Base-by-base conservation (phyloP, 2,797 vertebrate species). In the Sternotherus odoratus region DNA sequence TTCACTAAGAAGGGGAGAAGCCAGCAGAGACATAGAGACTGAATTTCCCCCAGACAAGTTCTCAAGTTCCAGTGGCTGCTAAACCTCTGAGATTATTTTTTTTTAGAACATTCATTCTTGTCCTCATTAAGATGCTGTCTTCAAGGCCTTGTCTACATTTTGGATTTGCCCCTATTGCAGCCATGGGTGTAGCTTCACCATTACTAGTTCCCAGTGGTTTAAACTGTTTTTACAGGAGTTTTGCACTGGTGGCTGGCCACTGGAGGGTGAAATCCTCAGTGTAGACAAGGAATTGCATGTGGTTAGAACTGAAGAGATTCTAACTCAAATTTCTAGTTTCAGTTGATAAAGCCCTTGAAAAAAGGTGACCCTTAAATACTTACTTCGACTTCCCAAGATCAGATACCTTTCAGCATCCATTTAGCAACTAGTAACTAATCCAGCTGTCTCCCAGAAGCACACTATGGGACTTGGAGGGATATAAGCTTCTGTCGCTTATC, bases 401-500 rank as follows among this genome's bases (percentile, higher is more conserved):
- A 96, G 94, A 96, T 92, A 30, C 51, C 36, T 91, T 91, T 88
- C 57, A 93, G 95, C 79, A 94, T 80, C 77, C 88, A 66, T 19
- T 48, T 86, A 91, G 60, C 28, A 87, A 87, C 4, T 36, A 43
- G 77, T 2, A 94, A 94, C 66, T 92, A 91, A 92, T 88, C 56
- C 94, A 93, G 86, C 11, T 66, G 69, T n/a, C 82, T 94, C 85
- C 17, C 3, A 82, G 91, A 12, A 83, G 13, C 91, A 74, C 87
- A 82, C 90, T 87, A 9, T 36, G 8, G 95, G 96, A 83, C 95
- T 72, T 8, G 88, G 79, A 79, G 85, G 86, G 94, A 91, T 93
- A 90, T 56, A 21, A 93, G 81, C 91, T 94, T 94, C 95, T 97
- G 96, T 94, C 91, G 86, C 77, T 83, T 56, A 2, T 72, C 89